These are phyloP conservation scores for Mystacides longicornis DNA, from an alignment of 2,888 invertebrate genomes.

Conservation along the genomic window DNA sequence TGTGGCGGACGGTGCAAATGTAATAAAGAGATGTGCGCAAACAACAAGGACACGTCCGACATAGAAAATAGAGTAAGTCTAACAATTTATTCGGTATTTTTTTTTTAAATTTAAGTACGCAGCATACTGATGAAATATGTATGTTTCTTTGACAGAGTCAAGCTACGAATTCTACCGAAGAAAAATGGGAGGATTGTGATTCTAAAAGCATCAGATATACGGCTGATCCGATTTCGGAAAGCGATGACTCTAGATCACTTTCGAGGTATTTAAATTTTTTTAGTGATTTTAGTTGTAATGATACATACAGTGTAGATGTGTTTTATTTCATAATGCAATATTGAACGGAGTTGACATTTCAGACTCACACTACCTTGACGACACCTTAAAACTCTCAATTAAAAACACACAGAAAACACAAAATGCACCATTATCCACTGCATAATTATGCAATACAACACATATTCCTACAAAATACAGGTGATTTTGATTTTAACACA, in stretches of 20 bases:
- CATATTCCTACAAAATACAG: no score
- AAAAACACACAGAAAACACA: no score
- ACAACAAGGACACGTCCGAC: constrained; percentile 28
- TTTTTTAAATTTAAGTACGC: not conserved
- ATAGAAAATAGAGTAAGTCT: constrained; percentile 13
- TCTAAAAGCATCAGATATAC: not conserved
- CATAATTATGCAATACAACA: no score
- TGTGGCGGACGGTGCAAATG: constrained; percentile 52
- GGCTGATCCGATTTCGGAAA: not conserved
- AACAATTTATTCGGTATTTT: not conserved
- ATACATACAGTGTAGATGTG: no score
- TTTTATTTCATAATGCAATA: no score
- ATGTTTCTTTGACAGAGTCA: not conserved
- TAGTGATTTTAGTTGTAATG: no score
- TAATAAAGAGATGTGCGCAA: constrained; percentile 38
- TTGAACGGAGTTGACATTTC: not conserved
- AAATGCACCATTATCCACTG: no score
- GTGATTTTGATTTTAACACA: no score
- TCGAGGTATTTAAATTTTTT: not conserved
- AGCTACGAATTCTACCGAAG: not conserved
- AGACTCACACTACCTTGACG: not conserved
- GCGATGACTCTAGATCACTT: not conserved
- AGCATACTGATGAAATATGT: not conserved
- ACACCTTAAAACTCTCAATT: no score
- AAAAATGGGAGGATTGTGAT: not conserved